Percentiles rank a stretch among this genome's conserved stretches.
phyloP scores from a whole-genome alignment of 92 coral and sea anemone genomes.

The Porites lobata region DNA sequence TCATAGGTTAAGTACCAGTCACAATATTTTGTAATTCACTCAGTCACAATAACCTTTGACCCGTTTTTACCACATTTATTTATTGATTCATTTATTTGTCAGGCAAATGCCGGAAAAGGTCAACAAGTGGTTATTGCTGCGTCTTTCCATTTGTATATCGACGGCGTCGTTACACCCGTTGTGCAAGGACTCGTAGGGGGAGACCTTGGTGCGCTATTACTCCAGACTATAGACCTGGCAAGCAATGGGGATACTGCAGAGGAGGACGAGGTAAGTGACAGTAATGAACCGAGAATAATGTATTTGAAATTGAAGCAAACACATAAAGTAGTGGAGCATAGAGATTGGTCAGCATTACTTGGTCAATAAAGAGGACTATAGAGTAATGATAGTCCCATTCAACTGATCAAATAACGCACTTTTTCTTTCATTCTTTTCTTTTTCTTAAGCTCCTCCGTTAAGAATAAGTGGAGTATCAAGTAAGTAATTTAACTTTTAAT shows the following conservation, averaged over 20 bases:
- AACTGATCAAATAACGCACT: neutral
- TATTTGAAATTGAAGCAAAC: too few relatives aligned
- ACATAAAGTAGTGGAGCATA: too few relatives aligned
- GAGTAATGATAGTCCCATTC: neutral
- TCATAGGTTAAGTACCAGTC: neutral
- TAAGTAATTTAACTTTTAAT: conserved; percentile 7
- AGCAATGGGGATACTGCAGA: conserved; percentile 42
- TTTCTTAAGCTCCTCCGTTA: conserved; percentile 37
- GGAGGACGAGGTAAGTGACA: conserved; percentile 26
- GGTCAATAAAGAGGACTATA: neutral
- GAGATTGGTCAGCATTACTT: too few relatives aligned
- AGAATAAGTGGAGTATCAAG: conserved; percentile 18
- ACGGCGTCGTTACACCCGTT: conserved; percentile 42
- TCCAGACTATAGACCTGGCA: conserved; percentile 26
- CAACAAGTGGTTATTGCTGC: conserved; percentile 45
- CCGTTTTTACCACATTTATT: neutral
- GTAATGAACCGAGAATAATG: neutral
- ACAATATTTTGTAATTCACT: too few relatives aligned
- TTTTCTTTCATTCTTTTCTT: neutral
- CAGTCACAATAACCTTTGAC: neutral
- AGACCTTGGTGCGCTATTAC: conserved; percentile 31
- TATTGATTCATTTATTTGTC: neutral
- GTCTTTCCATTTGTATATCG: conserved; percentile 37
- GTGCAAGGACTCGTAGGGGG: conserved; percentile 28
- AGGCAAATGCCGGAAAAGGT: conserved; percentile 32